Percentiles rank a stretch among this genome's conserved stretches.
phyloP scores from a whole-genome alignment of 1,140 invertebrate species.

The fruit fly (Drosophila melanogaster) region Release_6_plus_ISO1_MT NT_037436.4:3740001-3740500 shows the following conservation, averaged over 20 bases:
- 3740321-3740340: conserved; percentile 27
- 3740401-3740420: conserved; percentile 5
- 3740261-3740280: conserved; percentile 10
- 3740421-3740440: not conserved
- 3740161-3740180: conserved; percentile 15
- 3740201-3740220: conserved; percentile 33
- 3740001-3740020: conserved; percentile 25
- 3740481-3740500: no score
- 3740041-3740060: conserved; percentile 22
- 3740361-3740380: conserved; percentile 41
- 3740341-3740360: conserved; percentile 33
- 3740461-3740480: not conserved
- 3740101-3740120: conserved; percentile 57
- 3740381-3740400: conserved; percentile 26
- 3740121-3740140: conserved; percentile 4
- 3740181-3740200: not conserved
- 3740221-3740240: conserved; percentile 34
- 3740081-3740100: conserved; percentile 68
- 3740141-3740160: conserved; percentile 17
- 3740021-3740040: conserved; percentile 10
- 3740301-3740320: conserved; percentile 40
- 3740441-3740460: not conserved
- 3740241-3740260: conserved; percentile 40
- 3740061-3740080: conserved; percentile 58
- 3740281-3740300: conserved; percentile 46